Conservation (phyloP, 2,797 vertebrate species). For the Cheirogaleus major region DNA sequence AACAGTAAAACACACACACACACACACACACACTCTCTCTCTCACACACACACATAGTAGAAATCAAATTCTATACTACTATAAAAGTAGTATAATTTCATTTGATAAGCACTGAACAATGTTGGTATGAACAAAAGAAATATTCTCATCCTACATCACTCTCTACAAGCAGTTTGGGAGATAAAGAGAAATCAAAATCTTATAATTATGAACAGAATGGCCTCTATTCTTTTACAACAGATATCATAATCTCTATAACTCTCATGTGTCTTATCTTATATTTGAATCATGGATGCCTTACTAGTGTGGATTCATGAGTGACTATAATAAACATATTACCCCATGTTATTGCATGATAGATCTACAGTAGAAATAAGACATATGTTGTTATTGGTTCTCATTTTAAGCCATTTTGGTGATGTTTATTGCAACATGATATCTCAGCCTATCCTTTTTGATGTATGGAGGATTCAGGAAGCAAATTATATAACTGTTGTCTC, state of each 20-base stretch:
- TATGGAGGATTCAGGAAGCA: neutral
- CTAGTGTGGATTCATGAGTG: neutral
- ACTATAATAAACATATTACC: neutral
- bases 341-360: neutral
- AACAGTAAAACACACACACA: neutral
- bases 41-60: neutral
- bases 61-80: neutral
- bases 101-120: neutral
- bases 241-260: neutral
- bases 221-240: neutral
- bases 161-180: neutral
- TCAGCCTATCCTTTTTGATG: neutral
- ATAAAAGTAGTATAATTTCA: neutral
- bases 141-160: neutral
- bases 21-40: too few species aligned
- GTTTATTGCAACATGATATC: neutral
- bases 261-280: neutral
- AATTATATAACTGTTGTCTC: neutral
- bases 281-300: neutral
- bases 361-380: neutral
- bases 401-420: neutral
- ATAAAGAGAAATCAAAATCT: neutral
- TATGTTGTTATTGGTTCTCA: neutral
- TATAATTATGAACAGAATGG: neutral
- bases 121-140: neutral